A percentile compares a stretch with the other conserved stretches of the same genome.
These are phyloP conservation scores for Stercorarius parasiticus DNA, from an alignment of 2,113 vertebrate species.

Conservation along the genomic window DNA sequence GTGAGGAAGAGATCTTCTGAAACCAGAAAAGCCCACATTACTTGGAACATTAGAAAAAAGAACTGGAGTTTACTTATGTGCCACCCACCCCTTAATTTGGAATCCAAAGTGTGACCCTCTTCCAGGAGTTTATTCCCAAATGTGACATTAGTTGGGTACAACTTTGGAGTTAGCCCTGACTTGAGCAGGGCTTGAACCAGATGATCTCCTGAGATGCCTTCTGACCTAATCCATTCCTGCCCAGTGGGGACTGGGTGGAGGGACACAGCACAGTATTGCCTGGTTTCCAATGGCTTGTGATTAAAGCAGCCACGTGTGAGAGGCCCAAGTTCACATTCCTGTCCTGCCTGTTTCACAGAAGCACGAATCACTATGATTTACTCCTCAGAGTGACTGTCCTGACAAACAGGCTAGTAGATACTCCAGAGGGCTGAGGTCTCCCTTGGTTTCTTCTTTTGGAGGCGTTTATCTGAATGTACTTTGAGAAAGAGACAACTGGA, in stretches of 20 bases:
- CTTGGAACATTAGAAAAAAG: not conserved
- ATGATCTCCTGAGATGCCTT: not conserved
- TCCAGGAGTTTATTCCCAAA: not conserved
- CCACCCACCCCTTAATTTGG: not conserved
- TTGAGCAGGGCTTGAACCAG: not conserved
- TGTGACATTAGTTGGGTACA: fast-evolving
- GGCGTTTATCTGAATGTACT: not conserved
- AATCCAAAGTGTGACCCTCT: not conserved
- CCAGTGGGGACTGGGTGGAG: not conserved
- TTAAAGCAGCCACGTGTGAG: not conserved
- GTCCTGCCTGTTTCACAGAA: not conserved
- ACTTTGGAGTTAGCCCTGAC: not conserved
- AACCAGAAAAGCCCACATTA: not conserved
- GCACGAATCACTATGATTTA: not conserved
- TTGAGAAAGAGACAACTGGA: not conserved
- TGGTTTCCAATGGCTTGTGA: not conserved
- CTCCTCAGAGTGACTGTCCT: not conserved
- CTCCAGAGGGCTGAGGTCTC: not conserved
- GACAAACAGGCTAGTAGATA: not conserved
- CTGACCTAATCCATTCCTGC: not conserved
- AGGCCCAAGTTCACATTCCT: not conserved
- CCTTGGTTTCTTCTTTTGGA: not conserved
- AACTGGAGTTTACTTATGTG: fast-evolving
- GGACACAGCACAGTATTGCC: no score
- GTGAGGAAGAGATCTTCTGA: not conserved